Conservation (phyloP, 2,888 invertebrate genomes). For the Rhamnusium bicolor region DNA sequence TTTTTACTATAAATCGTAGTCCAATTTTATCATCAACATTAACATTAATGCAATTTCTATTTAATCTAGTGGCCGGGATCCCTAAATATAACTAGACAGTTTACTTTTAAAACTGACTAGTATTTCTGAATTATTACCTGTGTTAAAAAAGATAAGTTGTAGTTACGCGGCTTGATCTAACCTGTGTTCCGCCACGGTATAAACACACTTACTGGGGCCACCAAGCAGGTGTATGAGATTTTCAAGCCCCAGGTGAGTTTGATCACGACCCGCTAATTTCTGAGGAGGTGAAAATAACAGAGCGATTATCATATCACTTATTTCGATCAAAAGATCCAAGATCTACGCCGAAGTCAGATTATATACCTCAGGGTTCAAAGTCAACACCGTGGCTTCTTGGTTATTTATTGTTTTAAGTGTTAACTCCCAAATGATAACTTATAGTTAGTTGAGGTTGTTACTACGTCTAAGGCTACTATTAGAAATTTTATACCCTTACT, state of each 20-base stretch:
- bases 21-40: too few species aligned
- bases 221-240: slow-evolving; percentile 63
- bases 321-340: slow-evolving; percentile 48
- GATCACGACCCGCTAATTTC: slow-evolving; percentile 68
- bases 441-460: background rate
- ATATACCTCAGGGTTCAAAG: slow-evolving; percentile 63
- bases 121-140: slow-evolving; percentile 6
- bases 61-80: background rate
- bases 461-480: background rate
- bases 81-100: background rate
- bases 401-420: slow-evolving; percentile 59
- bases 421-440: background rate
- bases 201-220: slow-evolving; percentile 20
- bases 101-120: background rate
- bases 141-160: background rate
- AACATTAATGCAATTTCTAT: background rate
- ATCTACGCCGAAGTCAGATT: slow-evolving; percentile 57
- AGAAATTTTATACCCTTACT: background rate
- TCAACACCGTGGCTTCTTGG: slow-evolving; percentile 64
- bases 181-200: slow-evolving; percentile 22
- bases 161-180: slow-evolving; percentile 6
- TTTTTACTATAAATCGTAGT: too few species aligned
- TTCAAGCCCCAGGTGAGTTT: slow-evolving; percentile 59
- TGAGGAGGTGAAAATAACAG: slow-evolving; percentile 71
- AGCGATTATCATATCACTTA: slow-evolving; percentile 67